Conservation (phyloP, 2,113 vertebrate genomes). For the Scalopus aquaticus region DNA sequence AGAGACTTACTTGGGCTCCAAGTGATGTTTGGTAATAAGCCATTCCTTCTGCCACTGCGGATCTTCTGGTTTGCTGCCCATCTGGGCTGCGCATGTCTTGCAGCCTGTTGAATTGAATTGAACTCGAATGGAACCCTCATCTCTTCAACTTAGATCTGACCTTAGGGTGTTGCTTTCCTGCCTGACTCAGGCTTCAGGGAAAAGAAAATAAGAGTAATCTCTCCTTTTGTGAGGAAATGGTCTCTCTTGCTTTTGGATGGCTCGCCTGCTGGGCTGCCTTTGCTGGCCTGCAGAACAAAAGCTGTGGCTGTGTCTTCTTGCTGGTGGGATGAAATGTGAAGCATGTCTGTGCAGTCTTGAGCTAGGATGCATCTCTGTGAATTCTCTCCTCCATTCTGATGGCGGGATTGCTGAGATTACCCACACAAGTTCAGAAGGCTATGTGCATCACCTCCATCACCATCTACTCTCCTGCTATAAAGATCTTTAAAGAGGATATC, state of each 20-base stretch:
- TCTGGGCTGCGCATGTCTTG: conserved; percentile 40
- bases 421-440: not conserved
- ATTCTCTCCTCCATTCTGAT: conserved; percentile 14
- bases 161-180: conserved; percentile 74
- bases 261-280: conserved; percentile 54
- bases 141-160: conserved; percentile 59
- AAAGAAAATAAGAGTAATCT: conserved; percentile 64
- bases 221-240: conserved; percentile 66
- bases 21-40: conserved; percentile 70
- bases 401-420: not conserved
- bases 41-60: conserved; percentile 78
- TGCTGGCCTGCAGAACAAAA: conserved; percentile 58
- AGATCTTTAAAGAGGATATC: not conserved
- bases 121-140: conserved; percentile 46
- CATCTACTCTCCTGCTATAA: not conserved
- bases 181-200: conserved; percentile 71
- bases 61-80: conserved; percentile 66
- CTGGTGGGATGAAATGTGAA: not conserved
- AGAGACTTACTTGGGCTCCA: conserved; percentile 77
- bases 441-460: not conserved
- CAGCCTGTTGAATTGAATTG: not conserved
- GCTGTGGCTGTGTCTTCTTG: conserved; percentile 25
- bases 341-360: not conserved
- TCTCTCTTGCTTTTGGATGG: conserved; percentile 78
- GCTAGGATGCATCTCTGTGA: not conserved